Evolutionary conservation across 2,888 invertebrate species (phyloP).

Genomic region (Dynastes grantii): DNA sequence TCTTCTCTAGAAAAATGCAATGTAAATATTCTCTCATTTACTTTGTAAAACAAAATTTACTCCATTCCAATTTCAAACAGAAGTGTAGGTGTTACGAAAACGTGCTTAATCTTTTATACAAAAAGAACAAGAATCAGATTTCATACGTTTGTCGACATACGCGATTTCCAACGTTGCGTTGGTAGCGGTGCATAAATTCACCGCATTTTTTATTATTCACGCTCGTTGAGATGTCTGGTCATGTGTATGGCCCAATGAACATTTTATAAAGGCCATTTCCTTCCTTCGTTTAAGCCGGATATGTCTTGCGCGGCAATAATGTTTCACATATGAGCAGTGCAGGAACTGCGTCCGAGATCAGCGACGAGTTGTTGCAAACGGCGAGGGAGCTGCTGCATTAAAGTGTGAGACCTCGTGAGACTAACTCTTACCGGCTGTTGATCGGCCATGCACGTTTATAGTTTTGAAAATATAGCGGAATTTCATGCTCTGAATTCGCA

Average conservation of each 20-base stretch:
- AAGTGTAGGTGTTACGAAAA: no score
- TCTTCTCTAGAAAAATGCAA: no score
- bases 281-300: constrained; percentile 59
- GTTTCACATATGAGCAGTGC: constrained; percentile 60
- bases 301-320: constrained; percentile 59
- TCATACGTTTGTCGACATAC: background rate
- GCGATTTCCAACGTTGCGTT: constrained; percentile 20
- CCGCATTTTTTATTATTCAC: constrained; percentile 40
- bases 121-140: constrained; percentile 8
- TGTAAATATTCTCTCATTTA: no score
- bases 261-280: constrained; percentile 56
- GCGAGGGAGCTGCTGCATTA: constrained; percentile 23
- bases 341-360: constrained; percentile 56
- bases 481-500: background rate
- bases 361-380: constrained; percentile 33
- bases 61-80: no score
- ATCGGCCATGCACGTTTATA: constrained; percentile 43
- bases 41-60: no score
- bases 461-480: constrained; percentile 40
- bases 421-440: constrained; percentile 22
- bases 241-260: constrained; percentile 41
- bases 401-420: constrained; percentile 30
- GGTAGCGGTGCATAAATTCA: constrained; percentile 22
- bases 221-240: constrained; percentile 37
- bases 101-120: no score